These are phyloP conservation scores for Amblyornis subalaris DNA, from an alignment of 2,113 vertebrate genomes.

Conservation along the genomic window DNA sequence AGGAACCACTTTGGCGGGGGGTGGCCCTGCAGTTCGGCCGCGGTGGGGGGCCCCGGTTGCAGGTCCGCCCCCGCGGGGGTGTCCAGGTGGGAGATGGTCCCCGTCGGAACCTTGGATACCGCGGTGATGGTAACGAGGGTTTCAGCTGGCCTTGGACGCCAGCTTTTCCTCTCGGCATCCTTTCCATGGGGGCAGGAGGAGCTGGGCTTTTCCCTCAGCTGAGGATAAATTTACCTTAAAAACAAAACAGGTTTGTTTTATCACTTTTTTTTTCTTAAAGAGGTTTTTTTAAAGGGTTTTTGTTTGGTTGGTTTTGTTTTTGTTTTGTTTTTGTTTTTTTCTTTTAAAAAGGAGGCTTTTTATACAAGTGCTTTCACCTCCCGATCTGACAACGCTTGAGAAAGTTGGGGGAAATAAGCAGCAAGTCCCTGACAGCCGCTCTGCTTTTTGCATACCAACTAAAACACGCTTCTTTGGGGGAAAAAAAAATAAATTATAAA, in stretches of 20 bases:
- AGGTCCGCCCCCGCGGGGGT: not conserved
- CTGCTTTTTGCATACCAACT: not conserved
- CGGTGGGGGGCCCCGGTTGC: not conserved
- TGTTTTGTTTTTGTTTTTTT: not conserved
- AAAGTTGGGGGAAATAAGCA: not conserved
- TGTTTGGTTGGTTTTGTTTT: not conserved
- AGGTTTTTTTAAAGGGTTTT: not conserved
- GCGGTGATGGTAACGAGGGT: accelerated
- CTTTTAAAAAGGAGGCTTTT: not conserved
- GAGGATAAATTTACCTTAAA: not conserved
- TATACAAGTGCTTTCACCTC: not conserved
- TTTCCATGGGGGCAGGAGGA: not conserved
- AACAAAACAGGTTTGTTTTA: not conserved
- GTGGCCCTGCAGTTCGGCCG: not conserved
- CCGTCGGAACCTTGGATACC: not conserved
- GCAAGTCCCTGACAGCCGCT: not conserved
- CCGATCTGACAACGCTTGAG: not conserved
- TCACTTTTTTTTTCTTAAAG: not conserved
- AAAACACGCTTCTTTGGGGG: not conserved
- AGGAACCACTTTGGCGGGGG: not conserved
- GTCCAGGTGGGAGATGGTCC: not conserved
- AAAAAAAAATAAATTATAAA: not conserved
- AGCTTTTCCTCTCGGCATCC: not conserved
- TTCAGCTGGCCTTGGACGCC: not conserved
- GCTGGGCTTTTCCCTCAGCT: not conserved